A percentile compares a stretch with the other conserved stretches of the same genome.
phyloP scores from a whole-genome alignment of 2,113 vertebrate species.

The Notechis scutatus region DNA sequence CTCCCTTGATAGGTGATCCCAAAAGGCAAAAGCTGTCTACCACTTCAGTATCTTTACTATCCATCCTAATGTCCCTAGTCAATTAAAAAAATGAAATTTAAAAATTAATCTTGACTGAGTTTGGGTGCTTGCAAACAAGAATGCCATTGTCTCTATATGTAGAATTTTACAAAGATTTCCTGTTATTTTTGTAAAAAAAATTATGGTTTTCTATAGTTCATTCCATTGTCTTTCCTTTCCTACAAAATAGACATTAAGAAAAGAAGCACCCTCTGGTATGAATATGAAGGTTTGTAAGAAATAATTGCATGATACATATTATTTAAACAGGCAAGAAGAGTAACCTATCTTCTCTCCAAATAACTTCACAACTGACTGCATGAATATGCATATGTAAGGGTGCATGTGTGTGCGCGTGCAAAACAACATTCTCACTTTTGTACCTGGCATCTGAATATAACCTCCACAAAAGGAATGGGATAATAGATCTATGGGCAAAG shows the following conservation, averaged over 20 bases:
- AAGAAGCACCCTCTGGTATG: neutral
- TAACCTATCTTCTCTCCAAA: neutral
- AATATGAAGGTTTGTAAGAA: neutral
- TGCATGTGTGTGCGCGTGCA: neutral
- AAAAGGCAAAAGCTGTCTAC: neutral
- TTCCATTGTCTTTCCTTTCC: neutral
- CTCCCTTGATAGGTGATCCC: neutral
- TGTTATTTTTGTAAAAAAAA: neutral
- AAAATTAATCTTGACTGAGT: neutral
- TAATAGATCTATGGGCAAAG: neutral
- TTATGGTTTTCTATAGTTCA: neutral
- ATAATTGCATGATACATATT: neutral
- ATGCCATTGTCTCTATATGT: neutral
- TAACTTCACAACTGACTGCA: neutral
- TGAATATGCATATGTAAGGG: neutral
- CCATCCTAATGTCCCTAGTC: neutral
- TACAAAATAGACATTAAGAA: neutral
- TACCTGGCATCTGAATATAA: neutral
- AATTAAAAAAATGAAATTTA: neutral
- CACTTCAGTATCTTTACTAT: neutral
- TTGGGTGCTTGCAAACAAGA: neutral
- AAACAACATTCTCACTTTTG: neutral
- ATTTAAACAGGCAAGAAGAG: neutral
- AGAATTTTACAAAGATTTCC: neutral
- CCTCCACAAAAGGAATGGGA: neutral